Base-by-base conservation (phyloP, 1,140 invertebrate genomes). In the Drosophila kepulauana region DNA sequence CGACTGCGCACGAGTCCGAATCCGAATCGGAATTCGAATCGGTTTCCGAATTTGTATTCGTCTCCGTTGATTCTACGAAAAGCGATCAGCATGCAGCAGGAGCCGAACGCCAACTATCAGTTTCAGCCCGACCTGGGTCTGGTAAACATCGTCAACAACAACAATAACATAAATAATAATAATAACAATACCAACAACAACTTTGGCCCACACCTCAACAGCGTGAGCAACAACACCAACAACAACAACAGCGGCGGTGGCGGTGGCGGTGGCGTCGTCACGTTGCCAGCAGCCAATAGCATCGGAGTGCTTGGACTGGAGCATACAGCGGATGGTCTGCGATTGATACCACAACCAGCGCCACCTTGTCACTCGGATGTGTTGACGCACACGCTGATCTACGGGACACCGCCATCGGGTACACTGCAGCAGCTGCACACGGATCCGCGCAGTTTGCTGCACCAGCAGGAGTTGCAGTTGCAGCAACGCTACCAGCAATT, bases 51-150 rank as follows among this genome's bases (percentile, higher is more conserved):
- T 48, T 45, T 77, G 62, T 77, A 57, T 45, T 49, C 77, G 59
- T 35, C 15, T 33, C 46, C 64, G 33, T 41, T 59, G 57, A 63
- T 61, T n/a, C 43, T 85, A 57, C 75, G 85, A 77, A 89, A 85
- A 90, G 73, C 81, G 46, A 77, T 69, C 86, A 92, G 79, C 49
- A 92, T 92, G 91, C 91, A 92, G 91, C 91, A 92, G 87, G 91
- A 92, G 63, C 82, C 91, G 89, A 92, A 92, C 51, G 91, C 91
- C 67, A 92, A 92, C 81, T 91, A 92, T 91, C 91, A 92, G 88
- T 92, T 92, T 79, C 91, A 91, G 61, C 80, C 82, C 79, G 91
- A 92, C 75, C 78, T 92, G 91, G 91, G 89, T 66, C 91, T 92
- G 72, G 89, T 92, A 58, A 92, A 90, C 90, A 91, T 89, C 87